Evolutionary conservation across 1,140 invertebrate species (phyloP).

Genomic region (Zaprionus nigranus): DNA sequence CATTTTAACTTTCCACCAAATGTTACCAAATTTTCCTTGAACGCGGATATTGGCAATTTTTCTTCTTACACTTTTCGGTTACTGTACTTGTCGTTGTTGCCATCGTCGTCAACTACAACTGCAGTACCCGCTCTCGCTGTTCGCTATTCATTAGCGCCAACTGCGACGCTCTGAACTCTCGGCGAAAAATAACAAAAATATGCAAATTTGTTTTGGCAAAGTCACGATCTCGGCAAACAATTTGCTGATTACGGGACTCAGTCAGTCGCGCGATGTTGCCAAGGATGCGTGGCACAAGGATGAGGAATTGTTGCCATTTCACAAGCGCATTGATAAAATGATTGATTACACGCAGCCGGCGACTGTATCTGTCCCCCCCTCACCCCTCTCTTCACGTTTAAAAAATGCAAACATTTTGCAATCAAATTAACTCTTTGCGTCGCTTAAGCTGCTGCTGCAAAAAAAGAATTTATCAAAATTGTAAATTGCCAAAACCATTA

Average conservation of each 20-base stretch:
- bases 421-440: slow-evolving; percentile 82
- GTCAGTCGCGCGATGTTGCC: slow-evolving; percentile 25
- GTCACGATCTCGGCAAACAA: slow-evolving; percentile 79
- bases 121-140: slow-evolving; percentile 21
- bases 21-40: slow-evolving; percentile 41
- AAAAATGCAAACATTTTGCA: slow-evolving; percentile 74
- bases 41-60: slow-evolving; percentile 47
- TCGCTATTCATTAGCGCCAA: slow-evolving; percentile 76
- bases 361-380: slow-evolving; percentile 22
- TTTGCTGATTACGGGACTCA: slow-evolving; percentile 72
- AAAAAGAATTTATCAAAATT: slow-evolving; percentile 80
- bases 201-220: slow-evolving; percentile 77
- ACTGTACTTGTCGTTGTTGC: not conserved
- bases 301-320: slow-evolving; percentile 76
- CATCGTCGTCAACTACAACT: slow-evolving; percentile 22
- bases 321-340: slow-evolving; percentile 81
- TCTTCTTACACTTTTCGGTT: slow-evolving; percentile 15
- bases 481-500: slow-evolving; percentile 82
- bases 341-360: slow-evolving; percentile 77
- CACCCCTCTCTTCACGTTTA: slow-evolving; percentile 2
- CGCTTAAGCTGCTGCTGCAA: slow-evolving; percentile 64
- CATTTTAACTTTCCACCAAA: slow-evolving; percentile 38
- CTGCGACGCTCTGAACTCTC: slow-evolving; percentile 45
- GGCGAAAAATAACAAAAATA: slow-evolving; percentile 77
- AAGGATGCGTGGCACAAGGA: slow-evolving; percentile 29